Evolutionary conservation across 2,113 vertebrate species (phyloP).

Genomic region (Paraplagusia blochii): DNA sequence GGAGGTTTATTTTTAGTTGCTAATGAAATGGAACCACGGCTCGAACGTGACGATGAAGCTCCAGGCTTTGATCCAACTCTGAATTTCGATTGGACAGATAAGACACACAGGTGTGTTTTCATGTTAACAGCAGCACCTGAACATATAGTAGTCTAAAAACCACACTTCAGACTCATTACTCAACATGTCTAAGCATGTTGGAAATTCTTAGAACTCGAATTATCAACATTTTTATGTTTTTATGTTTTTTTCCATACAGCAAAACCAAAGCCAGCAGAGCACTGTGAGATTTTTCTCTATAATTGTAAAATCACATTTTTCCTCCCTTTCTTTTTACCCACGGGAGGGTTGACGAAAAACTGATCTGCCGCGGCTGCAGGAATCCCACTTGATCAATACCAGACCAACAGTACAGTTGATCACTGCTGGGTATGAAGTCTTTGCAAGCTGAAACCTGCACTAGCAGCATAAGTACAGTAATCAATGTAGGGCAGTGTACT

Average conservation of each 20-base stretch:
- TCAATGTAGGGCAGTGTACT: slow-evolving; percentile 26
- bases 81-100: slow-evolving; percentile 13
- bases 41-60: not conserved
- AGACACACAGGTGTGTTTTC: slow-evolving; percentile 28
- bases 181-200: slow-evolving; percentile 29
- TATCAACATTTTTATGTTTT: too few relatives aligned
- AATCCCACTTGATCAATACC: slow-evolving; percentile 57
- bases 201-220: slow-evolving; percentile 15
- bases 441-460: slow-evolving; percentile 34
- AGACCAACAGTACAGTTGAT: slow-evolving; percentile 42
- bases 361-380: slow-evolving; percentile 39
- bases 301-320: too few relatives aligned
- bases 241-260: not conserved
- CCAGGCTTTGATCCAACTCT: not conserved
- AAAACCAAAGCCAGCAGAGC: not conserved
- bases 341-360: slow-evolving; percentile 23
- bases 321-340: not conserved
- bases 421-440: slow-evolving; percentile 49
- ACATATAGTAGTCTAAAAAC: slow-evolving; percentile 24
- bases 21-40: not conserved
- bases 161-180: too few relatives aligned
- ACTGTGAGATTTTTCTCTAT: not conserved
- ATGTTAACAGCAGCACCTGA: slow-evolving; percentile 10
- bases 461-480: slow-evolving; percentile 20
- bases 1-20: too few relatives aligned